Conservation (phyloP, 1,140 invertebrate genomes). For the Eueides isabella region DNA sequence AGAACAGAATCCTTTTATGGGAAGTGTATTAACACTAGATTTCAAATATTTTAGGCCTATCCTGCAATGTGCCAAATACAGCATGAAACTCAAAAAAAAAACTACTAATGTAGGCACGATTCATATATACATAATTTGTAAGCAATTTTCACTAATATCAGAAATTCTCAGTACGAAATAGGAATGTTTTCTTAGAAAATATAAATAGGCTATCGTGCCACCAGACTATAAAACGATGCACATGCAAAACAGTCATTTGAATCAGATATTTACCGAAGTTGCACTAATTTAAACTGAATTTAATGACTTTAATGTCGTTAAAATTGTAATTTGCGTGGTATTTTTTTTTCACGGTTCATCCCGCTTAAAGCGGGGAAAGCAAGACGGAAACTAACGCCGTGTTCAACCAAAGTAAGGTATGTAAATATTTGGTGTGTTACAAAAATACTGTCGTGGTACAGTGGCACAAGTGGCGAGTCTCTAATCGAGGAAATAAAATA, state of each 20-base stretch:
- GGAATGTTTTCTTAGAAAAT: conserved; percentile 23
- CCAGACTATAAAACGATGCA: conserved; percentile 24
- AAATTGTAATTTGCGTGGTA: background rate
- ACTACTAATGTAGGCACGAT: background rate
- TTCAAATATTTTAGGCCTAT: too few relatives aligned
- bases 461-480: too few relatives aligned
- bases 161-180: background rate
- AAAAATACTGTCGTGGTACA: too few relatives aligned
- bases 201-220: conserved; percentile 25
- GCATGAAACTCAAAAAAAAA: too few relatives aligned
- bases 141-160: background rate
- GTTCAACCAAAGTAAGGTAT: too few relatives aligned
- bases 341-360: background rate
- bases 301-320: background rate
- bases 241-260: conserved; percentile 28
- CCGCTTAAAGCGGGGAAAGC: background rate
- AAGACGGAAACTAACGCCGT: background rate
- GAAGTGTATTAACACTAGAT: too few relatives aligned
- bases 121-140: background rate
- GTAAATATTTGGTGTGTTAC: too few relatives aligned
- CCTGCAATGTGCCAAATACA: too few relatives aligned
- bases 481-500: too few relatives aligned
- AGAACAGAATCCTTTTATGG: too few relatives aligned
- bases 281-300: conserved; percentile 10
- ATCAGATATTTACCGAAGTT: conserved; percentile 1